Evolutionary conservation across 1,140 invertebrate species (phyloP).

Genomic region (Olivierus martensii): DNA sequence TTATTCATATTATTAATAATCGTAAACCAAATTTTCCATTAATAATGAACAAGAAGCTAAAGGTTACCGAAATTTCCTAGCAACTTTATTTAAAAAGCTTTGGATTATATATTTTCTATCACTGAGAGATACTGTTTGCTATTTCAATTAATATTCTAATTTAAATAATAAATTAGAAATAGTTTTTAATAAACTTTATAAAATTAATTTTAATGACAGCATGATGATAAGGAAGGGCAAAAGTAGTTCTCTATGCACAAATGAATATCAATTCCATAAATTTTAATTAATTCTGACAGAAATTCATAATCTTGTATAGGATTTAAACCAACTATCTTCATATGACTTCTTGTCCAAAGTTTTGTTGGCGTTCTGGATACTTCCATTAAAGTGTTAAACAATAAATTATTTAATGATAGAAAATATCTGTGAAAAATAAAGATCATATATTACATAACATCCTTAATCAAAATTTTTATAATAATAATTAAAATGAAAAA

Average conservation of each 20-base stretch:
- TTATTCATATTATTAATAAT: too few species aligned
- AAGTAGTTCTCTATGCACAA: too few species aligned
- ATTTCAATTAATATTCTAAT: too few species aligned
- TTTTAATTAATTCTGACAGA: slow-evolving; percentile 33
- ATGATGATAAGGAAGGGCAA: slow-evolving; percentile 32
- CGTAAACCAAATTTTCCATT: too few species aligned
- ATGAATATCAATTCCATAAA: slow-evolving; percentile 33
- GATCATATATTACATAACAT: neutral
- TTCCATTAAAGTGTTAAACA: slow-evolving; percentile 31
- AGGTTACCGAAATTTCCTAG: too few species aligned
- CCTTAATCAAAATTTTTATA: neutral
- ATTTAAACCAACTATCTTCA: slow-evolving; percentile 32
- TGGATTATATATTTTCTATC: too few species aligned
- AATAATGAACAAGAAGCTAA: too few species aligned
- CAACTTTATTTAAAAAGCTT: too few species aligned
- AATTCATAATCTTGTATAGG: slow-evolving; percentile 31
- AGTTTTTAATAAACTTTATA: neutral
- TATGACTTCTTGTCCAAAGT: slow-evolving; percentile 31
- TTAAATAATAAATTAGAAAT: too few species aligned
- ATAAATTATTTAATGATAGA: slow-evolving; percentile 29
- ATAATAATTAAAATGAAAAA: too few species aligned
- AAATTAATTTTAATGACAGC: slow-evolving; percentile 27
- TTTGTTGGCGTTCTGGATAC: slow-evolving; percentile 30
- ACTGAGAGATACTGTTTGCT: too few species aligned
- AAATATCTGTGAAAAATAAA: slow-evolving; percentile 27